Conservation (phyloP, 2,113 vertebrate species). For the Elgaria multicarinata region DNA sequence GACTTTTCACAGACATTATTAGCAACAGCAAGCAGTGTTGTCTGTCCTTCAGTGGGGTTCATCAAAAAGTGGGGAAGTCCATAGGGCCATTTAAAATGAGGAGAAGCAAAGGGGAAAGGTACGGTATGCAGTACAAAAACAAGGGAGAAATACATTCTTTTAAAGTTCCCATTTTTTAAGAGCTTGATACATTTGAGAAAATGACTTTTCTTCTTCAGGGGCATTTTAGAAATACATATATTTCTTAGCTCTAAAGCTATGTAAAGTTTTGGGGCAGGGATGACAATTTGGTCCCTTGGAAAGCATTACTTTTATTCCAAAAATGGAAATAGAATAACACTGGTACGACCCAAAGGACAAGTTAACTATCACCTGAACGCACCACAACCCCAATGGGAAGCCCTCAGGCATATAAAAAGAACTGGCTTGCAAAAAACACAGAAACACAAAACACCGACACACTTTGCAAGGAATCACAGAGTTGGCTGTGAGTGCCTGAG, state of each 20-base stretch:
- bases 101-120: too few species aligned
- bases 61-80: background rate
- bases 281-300: too few species aligned
- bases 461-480: background rate
- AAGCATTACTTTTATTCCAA: background rate
- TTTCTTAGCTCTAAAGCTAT: too few species aligned
- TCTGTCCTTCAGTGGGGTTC: background rate
- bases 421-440: background rate
- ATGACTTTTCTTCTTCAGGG: too few species aligned
- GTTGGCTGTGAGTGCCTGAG: background rate
- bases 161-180: too few species aligned
- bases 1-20: background rate
- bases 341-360: background rate
- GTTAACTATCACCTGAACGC: background rate
- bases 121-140: too few species aligned
- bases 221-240: too few species aligned
- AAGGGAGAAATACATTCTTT: too few species aligned
- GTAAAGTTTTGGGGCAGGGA: too few species aligned
- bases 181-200: too few species aligned
- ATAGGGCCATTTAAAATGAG: background rate
- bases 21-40: background rate
- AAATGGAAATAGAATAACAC: background rate
- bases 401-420: background rate
- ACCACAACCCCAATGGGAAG: background rate
- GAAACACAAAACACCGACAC: too few species aligned